A percentile compares a stretch with the other conserved stretches of the same genome.
Conservation (phyloP, 2,888 invertebrate species). For the Lasius fuliginosus region DNA sequence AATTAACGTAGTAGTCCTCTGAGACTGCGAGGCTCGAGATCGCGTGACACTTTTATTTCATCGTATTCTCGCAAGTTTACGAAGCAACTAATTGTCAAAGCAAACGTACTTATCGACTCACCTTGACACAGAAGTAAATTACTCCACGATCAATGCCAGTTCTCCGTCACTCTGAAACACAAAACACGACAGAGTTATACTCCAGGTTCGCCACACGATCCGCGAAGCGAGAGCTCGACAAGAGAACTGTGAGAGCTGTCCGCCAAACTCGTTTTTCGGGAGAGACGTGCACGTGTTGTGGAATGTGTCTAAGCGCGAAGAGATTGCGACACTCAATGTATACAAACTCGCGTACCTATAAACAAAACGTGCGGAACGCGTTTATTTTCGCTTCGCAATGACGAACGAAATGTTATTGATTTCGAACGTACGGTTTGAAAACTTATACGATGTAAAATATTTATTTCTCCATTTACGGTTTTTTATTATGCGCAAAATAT, state of each 20-base stretch:
- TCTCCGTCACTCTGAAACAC: slow-evolving; percentile 52
- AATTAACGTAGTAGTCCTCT: not conserved
- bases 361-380: not conserved
- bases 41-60: not conserved
- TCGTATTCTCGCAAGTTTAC: not conserved
- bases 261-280: slow-evolving; percentile 35
- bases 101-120: slow-evolving; percentile 50
- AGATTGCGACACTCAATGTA: slow-evolving; percentile 7
- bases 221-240: slow-evolving; percentile 14
- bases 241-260: slow-evolving; percentile 7
- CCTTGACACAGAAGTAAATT: slow-evolving; percentile 51
- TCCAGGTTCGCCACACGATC: slow-evolving; percentile 8
- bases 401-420: not conserved
- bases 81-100: slow-evolving; percentile 1
- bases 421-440: not conserved
- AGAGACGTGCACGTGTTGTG: not conserved
- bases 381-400: slow-evolving; percentile 13
- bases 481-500: not conserved
- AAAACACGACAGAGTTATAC: slow-evolving; percentile 43
- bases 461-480: not conserved
- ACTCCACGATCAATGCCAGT: slow-evolving; percentile 43
- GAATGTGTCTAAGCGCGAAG: slow-evolving; percentile 18
- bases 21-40: not conserved
- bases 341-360: not conserved
- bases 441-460: not conserved